Evolutionary conservation across 1,140 invertebrate species (phyloP), one percentile per base, ranked within the genome.

Genomic region (Pachyrhynchus sulphureomaculatus): DNA sequence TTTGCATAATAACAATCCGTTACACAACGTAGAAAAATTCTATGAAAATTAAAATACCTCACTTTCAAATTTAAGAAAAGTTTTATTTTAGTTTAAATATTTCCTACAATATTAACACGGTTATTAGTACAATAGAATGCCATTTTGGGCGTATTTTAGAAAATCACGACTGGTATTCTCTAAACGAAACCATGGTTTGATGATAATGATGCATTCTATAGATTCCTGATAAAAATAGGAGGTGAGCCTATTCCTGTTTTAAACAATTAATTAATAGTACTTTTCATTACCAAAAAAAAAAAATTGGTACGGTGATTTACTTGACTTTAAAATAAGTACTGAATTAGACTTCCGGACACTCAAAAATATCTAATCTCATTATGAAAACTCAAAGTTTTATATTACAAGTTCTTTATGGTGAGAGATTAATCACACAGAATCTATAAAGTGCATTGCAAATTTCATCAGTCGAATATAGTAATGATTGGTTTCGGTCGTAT

Each of bases 1-100:
- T 66, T 66, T 66, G 64, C 64, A 66, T 66, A 66, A 62, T 53
- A 62, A 63, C 36, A 49, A 65, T 62, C 39, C 44, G 51, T 62
- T 66, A 49, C 64, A 58, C 54, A 66, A 66, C 56, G 15, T 62
- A 59, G 42, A 59, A 54, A 66, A 54, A 66, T 66, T 66, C 33
- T 58, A 42, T 60, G 60, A 66, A 59, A 59, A 59, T 61, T 65
- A 48, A 61, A 65, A 55, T 65, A 56, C 41, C 34, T 59, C 47
- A 65, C 56, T 61, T 65, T 65, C 57, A 49, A 64, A 51, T 59
- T 59, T 59, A 36, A 57, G 53, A 57, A 23, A 48, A 39, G 49
- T 33, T 33, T 29, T 34, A 51, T 52, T 60, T 42, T 60, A 34
- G 29, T 10, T 15, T 21, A 26, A 34, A 20, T 39, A 39, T 36